Evolutionary conservation across 2,797 vertebrate genomes (phyloP).

Genomic region (Leuciscus waleckii): DNA sequence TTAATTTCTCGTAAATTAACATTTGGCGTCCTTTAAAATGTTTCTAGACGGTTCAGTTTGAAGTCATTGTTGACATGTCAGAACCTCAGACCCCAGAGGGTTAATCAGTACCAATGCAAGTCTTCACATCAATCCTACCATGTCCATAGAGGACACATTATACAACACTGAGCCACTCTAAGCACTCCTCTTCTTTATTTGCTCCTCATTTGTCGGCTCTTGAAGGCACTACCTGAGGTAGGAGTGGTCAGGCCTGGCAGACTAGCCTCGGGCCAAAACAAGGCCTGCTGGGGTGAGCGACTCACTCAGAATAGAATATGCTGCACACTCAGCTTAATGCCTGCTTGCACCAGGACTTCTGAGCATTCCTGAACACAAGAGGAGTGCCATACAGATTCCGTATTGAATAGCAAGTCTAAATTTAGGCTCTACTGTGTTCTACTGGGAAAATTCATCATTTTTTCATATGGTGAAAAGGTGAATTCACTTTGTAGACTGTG

Average conservation of each 20-base stretch:
- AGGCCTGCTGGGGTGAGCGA: slow-evolving; percentile 70
- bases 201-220: slow-evolving; percentile 11
- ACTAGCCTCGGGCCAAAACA: slow-evolving; percentile 75
- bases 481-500: slow-evolving; percentile 11
- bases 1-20: neutral
- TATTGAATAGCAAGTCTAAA: slow-evolving; percentile 23
- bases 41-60: neutral
- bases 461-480: neutral
- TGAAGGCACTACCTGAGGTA: slow-evolving; percentile 62
- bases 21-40: neutral
- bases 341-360: slow-evolving; percentile 15
- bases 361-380: slow-evolving; percentile 32
- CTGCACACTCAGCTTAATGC: slow-evolving; percentile 46
- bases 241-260: slow-evolving; percentile 72
- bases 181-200: neutral
- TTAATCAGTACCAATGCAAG: neutral
- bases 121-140: slow-evolving; percentile 12
- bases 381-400: slow-evolving; percentile 14
- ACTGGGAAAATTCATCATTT: slow-evolving; percentile 2
- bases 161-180: neutral
- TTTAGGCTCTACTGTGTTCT: slow-evolving; percentile 24
- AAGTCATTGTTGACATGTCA: no score
- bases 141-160: slow-evolving; percentile 37
- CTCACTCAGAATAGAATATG: slow-evolving; percentile 59
- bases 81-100: no score